Conservation (phyloP, 1,140 invertebrate genomes). For the Adoxophyes honmai region DNA sequence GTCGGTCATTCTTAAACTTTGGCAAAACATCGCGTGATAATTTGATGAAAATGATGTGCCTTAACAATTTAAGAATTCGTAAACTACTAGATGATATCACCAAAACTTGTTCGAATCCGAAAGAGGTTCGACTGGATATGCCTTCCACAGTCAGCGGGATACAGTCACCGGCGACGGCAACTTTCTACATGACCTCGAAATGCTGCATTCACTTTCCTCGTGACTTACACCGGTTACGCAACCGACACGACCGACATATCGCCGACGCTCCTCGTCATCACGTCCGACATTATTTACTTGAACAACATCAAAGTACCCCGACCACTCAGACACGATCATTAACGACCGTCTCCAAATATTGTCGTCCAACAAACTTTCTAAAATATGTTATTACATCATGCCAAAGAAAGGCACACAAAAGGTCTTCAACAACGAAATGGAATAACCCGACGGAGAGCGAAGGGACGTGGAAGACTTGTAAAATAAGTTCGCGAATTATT, state of each 20-base stretch:
- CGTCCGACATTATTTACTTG: constrained; percentile 16
- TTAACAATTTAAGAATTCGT: constrained; percentile 17
- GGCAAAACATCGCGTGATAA: constrained; percentile 33
- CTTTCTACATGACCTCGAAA: constrained; percentile 75
- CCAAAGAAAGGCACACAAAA: background rate
- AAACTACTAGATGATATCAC: constrained; percentile 15
- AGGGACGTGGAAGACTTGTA: constrained; percentile 38
- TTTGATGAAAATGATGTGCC: constrained; percentile 23
- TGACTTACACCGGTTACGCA: constrained; percentile 70
- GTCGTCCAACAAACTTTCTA: constrained; percentile 21
- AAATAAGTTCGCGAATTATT: constrained; percentile 63
- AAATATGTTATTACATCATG: constrained; percentile 14
- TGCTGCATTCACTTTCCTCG: constrained; percentile 75
- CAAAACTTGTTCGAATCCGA: constrained; percentile 22
- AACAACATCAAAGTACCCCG: constrained; percentile 20
- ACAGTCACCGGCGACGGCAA: constrained; percentile 45
- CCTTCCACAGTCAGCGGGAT: constrained; percentile 28
- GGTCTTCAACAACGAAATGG: constrained; percentile 19
- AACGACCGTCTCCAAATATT: constrained; percentile 21
- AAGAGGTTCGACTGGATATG: constrained; percentile 21
- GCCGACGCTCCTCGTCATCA: constrained; percentile 30
- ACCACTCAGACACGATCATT: constrained; percentile 12
- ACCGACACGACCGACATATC: constrained; percentile 65
- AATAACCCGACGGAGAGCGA: constrained; percentile 18
- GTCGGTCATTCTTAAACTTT: constrained; percentile 29